Evolutionary conservation across 2,113 vertebrate species (phyloP).

Genomic region (Origma solitaria): DNA sequence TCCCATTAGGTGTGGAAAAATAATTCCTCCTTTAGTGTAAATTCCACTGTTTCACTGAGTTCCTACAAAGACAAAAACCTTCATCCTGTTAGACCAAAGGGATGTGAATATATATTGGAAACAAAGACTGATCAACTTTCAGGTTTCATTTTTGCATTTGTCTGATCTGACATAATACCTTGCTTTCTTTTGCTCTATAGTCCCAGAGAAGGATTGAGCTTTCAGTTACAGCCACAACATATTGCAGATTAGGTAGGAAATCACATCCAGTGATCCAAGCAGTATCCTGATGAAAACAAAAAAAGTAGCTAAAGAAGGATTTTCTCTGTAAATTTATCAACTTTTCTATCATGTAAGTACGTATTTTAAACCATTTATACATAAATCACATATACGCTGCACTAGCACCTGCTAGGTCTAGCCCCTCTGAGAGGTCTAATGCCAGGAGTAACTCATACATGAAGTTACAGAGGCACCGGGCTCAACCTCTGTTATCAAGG

Average conservation of each 20-base stretch:
- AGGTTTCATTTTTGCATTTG: neutral
- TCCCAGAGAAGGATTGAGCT: constrained; percentile 74
- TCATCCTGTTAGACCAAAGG: neutral
- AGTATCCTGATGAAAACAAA: constrained; percentile 59
- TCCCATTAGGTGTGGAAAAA: neutral
- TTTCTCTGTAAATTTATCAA: neutral
- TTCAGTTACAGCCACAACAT: constrained; percentile 67
- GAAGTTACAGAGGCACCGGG: neutral
- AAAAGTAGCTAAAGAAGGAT: neutral
- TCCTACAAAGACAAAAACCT: neutral
- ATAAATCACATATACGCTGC: neutral
- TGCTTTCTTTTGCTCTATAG: constrained; percentile 66
- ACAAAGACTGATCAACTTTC: neutral
- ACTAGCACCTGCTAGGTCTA: neutral
- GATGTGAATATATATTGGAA: neutral
- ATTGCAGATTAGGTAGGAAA: constrained; percentile 68
- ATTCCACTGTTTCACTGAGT: neutral
- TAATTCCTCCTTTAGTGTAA: neutral
- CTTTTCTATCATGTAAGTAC: neutral
- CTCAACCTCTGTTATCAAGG: neutral
- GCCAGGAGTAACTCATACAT: neutral
- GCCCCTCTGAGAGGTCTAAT: neutral
- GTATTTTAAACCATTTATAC: neutral
- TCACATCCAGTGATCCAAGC: constrained; percentile 74
- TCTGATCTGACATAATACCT: constrained; percentile 48